Conservation (phyloP, 1,140 invertebrate genomes). For the Sarcophaga peregrina region DNA sequence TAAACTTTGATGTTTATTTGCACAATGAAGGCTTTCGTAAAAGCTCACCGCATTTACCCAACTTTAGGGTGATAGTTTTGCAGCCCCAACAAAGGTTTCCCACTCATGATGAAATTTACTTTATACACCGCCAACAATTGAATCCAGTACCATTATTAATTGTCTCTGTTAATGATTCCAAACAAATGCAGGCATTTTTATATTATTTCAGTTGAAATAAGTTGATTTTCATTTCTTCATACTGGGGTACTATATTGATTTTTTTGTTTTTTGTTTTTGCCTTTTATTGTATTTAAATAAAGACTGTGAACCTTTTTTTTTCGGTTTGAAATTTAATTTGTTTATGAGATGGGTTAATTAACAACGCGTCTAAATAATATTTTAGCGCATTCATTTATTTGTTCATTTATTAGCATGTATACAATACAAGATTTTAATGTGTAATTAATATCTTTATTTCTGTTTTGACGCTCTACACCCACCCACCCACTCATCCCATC, state of each 20-base stretch:
- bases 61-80: constrained; percentile 55
- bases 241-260: too few relatives aligned
- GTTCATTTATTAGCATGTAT: not conserved
- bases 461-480: not conserved
- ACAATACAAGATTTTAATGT: constrained; percentile 16
- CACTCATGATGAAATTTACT: constrained; percentile 51
- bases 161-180: constrained; percentile 61
- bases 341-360: not conserved
- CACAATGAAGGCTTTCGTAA: constrained; percentile 59
- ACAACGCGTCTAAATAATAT: not conserved
- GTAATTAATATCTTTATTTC: constrained; percentile 36
- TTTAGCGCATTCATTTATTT: constrained; percentile 2
- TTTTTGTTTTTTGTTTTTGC: too few relatives aligned
- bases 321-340: not conserved
- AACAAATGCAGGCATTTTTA: constrained; percentile 63
- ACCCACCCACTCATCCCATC: too few relatives aligned
- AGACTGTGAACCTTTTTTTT: not conserved
- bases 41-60: constrained; percentile 53
- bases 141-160: constrained; percentile 54
- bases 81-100: constrained; percentile 52
- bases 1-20: constrained; percentile 61
- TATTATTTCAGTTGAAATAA: constrained; percentile 54
- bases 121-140: constrained; percentile 47
- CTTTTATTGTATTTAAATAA: too few relatives aligned
- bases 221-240: not conserved